Percentiles rank a stretch among this genome's conserved stretches.
Conservation (phyloP, 1,140 invertebrate genomes). For the Lepidurus apus region DNA sequence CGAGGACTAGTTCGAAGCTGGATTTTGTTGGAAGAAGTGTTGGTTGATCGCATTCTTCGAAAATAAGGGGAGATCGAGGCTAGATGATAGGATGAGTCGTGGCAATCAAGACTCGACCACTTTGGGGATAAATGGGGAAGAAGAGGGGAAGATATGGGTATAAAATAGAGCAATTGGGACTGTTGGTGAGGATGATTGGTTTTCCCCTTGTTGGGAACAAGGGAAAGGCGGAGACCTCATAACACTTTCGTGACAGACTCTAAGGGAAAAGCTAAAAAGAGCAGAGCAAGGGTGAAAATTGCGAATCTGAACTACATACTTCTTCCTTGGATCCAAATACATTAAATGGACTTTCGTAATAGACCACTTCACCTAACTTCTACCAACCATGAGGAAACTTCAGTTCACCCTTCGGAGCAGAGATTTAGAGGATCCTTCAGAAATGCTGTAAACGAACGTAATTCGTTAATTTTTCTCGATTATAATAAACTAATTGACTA, state of each 20-base stretch:
- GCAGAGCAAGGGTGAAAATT: background rate
- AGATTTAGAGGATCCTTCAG: no score
- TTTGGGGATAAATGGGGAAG: background rate
- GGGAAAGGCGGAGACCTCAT: constrained; percentile 4
- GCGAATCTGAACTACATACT: background rate
- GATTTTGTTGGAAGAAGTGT: no score
- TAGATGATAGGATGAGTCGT: no score
- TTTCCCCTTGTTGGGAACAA: background rate
- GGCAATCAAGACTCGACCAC: no score
- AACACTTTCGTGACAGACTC: background rate
- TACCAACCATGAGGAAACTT: no score
- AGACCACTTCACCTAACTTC: background rate
- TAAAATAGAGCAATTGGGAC: background rate
- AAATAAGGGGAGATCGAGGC: no score
- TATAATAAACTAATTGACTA: no score
- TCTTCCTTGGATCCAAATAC: background rate
- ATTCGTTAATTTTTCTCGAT: no score
- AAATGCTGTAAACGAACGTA: no score
- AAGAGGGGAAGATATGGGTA: background rate
- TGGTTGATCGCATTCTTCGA: no score
- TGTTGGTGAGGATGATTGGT: constrained; percentile 10
- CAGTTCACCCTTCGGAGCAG: no score
- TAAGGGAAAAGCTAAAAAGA: background rate
- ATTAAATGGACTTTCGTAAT: background rate
- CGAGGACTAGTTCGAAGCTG: no score